Evolutionary conservation across 2,888 invertebrate species (phyloP).

Genomic region (Isoperla grammatica): DNA sequence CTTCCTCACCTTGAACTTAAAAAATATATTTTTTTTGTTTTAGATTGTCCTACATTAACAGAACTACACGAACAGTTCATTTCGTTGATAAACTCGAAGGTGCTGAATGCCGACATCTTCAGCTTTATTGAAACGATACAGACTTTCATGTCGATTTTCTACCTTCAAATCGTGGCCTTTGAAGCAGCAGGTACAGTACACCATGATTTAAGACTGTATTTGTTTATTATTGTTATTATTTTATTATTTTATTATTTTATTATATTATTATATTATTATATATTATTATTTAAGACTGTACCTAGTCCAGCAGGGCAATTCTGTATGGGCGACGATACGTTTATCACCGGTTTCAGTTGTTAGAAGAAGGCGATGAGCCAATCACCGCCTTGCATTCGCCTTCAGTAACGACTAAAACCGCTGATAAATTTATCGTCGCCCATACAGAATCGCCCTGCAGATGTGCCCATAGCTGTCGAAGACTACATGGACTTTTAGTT

Average conservation of each 20-base stretch:
- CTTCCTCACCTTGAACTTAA: too few species aligned
- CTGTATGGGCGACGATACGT: too few species aligned
- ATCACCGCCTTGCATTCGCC: too few species aligned
- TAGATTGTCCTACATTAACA: conserved; percentile 65
- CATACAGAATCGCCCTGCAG: too few species aligned
- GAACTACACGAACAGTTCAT: conserved; percentile 60
- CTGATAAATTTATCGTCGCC: too few species aligned
- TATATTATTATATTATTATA: neutral
- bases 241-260: neutral
- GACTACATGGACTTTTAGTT: too few species aligned
- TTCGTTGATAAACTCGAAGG: conserved; percentile 48
- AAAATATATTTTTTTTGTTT: too few species aligned
- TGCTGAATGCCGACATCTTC: conserved; percentile 55
- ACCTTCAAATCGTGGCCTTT: conserved; percentile 67
- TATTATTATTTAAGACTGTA: neutral
- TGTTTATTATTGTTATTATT: neutral
- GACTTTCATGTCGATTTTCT: conserved; percentile 68
- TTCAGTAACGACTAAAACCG: too few species aligned
- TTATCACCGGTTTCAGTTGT: too few species aligned
- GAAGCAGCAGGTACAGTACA: conserved; percentile 63
- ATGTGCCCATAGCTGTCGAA: too few species aligned
- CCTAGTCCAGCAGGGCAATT: too few species aligned
- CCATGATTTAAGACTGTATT: conserved; percentile 34
- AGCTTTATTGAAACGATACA: conserved; percentile 56
- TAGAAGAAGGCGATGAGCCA: too few species aligned